These are phyloP conservation scores for Eclectus roratus DNA, from an alignment of 2,113 vertebrate species.

Conservation along the genomic window DNA sequence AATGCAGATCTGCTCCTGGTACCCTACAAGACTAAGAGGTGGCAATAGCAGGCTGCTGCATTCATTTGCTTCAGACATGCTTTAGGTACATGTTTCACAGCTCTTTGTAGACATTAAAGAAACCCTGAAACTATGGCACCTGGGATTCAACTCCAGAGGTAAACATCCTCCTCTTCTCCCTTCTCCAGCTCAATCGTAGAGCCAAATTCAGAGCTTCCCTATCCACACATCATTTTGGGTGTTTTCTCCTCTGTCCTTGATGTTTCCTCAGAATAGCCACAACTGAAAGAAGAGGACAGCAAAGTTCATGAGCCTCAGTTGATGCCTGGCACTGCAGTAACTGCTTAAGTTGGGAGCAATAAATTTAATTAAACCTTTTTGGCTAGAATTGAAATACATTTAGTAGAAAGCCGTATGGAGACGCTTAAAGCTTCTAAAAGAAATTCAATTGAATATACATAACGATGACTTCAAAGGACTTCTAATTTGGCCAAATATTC, in stretches of 20 bases:
- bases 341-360: background rate
- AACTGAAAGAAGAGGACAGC: background rate
- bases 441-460: background rate
- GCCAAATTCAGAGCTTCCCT: background rate
- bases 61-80: background rate
- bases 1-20: background rate
- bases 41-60: background rate
- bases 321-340: background rate
- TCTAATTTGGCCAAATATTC: background rate
- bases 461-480: background rate
- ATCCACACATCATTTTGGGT: background rate
- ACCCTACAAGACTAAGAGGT: fast-evolving
- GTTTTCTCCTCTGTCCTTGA: background rate
- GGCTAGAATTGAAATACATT: background rate
- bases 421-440: background rate
- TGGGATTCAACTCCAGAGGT: background rate
- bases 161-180: background rate
- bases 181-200: background rate
- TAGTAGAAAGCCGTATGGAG: background rate
- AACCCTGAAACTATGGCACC: background rate
- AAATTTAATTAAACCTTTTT: background rate
- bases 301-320: background rate
- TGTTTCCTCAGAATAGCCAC: background rate
- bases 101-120: background rate
- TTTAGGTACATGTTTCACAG: background rate